Base-by-base conservation (phyloP, 2,888 invertebrate species). In the Julus scandinavius region DNA sequence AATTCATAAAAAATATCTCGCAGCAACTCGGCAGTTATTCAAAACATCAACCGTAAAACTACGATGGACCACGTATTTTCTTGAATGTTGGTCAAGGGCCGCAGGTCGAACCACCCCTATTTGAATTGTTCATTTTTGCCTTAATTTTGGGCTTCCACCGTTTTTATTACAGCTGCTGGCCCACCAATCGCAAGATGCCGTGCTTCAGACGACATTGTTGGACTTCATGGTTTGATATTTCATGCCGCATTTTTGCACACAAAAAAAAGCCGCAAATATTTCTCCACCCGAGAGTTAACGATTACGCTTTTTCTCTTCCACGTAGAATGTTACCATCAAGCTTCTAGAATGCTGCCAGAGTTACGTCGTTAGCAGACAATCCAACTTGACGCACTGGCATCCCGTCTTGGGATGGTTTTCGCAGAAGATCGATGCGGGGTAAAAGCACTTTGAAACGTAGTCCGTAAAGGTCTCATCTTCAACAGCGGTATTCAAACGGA, bases 391-490 rank as follows among this genome's bases (percentile, higher is more conserved):
- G 87, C 97, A 98, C 92, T 99, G 99, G 99, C 99, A 99, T 93
- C 99, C 99, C 5, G 95, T 99, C 41, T 94, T 99, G 15, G 99
- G 99, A 72, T 99, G 99, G 98, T 98, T 98, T 92, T 95, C 96
- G 0, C 96, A 96, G 90, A 94, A 95, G 2, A 94, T 95, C 87
- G 95, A 96, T 91, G 92, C 93, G 0, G 91, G 91, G 91, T 92
- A 88, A 89, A 72, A 1, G 9, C 6, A 72, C 85, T 9, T 1
- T 83, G 0, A 83, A 83, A 80, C 7, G 0, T 83, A 5, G 84
- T 83, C 20, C 3, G 3, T 83, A 29, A 29, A 29, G 29, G 29
- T 29, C 1, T 29, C 29, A 29, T 29, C 29, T 29, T 1, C 29
- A 29, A 29, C 29, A 29, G 29, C 29, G 29, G 29, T 29, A 29